These are phyloP conservation scores for Phrynocephalus versicolor DNA, from an alignment of 2,113 vertebrate species.

Conservation along the genomic window DNA sequence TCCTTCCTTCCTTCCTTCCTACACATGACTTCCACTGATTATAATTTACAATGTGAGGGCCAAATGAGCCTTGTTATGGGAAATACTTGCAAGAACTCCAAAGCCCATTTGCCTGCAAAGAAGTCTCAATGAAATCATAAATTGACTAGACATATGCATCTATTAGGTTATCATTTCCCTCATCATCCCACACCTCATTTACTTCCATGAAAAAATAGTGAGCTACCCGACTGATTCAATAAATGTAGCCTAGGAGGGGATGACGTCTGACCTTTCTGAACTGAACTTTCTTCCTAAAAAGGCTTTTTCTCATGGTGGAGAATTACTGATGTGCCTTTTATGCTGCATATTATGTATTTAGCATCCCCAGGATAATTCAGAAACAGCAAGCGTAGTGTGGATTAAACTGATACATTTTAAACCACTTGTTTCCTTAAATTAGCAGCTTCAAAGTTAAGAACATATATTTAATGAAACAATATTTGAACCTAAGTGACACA, in stretches of 20 bases:
- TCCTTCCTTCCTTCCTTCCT: background rate
- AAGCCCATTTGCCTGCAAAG: background rate
- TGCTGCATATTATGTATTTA: too few species aligned
- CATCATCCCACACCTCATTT: background rate
- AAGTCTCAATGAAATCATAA: background rate
- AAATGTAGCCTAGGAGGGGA: background rate
- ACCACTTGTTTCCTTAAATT: too few species aligned
- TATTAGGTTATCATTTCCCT: background rate
- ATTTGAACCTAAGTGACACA: too few species aligned
- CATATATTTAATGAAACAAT: too few species aligned
- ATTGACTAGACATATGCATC: background rate
- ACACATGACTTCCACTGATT: too few species aligned
- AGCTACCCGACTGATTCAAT: background rate
- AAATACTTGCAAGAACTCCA: background rate
- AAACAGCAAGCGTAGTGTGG: too few species aligned
- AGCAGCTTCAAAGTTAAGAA: too few species aligned
- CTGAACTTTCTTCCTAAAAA: too few species aligned
- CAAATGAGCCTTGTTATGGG: background rate
- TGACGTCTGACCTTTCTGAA: background rate
- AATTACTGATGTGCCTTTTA: too few species aligned
- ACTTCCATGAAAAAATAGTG: background rate
- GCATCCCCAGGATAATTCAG: too few species aligned
- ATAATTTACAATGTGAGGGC: background rate
- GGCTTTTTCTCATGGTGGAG: too few species aligned
- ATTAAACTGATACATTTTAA: too few species aligned